A percentile compares a stretch with the other conserved stretches of the same genome.
phyloP scores from a whole-genome alignment of 2,113 vertebrate genomes.

The Phaetusa simplex region DNA sequence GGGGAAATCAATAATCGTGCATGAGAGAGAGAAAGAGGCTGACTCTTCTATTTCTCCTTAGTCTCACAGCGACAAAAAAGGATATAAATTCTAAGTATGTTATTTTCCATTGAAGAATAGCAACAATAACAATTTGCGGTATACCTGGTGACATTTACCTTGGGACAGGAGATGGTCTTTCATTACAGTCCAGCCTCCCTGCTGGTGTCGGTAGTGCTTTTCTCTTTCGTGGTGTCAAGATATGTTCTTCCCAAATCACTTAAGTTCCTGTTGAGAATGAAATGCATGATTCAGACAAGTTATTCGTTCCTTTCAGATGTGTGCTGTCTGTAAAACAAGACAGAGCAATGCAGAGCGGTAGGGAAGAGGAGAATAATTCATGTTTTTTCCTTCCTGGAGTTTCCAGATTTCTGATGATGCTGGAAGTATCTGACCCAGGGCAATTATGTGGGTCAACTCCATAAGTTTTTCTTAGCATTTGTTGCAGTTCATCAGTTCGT shows the following conservation, averaged over 20 bases:
- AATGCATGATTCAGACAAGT: neutral
- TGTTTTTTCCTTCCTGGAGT: neutral
- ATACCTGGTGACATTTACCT: neutral
- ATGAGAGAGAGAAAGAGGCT: neutral
- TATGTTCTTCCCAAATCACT: neutral
- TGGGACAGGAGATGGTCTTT: neutral
- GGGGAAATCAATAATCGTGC: neutral
- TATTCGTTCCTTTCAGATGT: neutral
- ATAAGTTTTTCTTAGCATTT: neutral
- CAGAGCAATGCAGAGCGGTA: neutral
- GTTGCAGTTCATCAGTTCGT: conserved; percentile 41
- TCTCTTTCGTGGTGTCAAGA: neutral
- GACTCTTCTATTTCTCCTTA: neutral
- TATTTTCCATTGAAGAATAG: neutral
- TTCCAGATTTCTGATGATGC: conserved; percentile 49
- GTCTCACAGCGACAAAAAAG: neutral
- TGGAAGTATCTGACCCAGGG: conserved; percentile 29
- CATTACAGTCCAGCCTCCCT: neutral
- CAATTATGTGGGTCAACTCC: neutral
- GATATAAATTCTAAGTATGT: neutral
- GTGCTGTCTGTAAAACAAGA: neutral
- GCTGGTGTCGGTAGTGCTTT: neutral
- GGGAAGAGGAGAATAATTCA: neutral
- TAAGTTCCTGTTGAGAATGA: neutral
- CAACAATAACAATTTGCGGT: neutral